These are phyloP conservation scores for Globicephala melas DNA, from an alignment of 2,113 vertebrate species.

Conservation along the genomic window DNA sequence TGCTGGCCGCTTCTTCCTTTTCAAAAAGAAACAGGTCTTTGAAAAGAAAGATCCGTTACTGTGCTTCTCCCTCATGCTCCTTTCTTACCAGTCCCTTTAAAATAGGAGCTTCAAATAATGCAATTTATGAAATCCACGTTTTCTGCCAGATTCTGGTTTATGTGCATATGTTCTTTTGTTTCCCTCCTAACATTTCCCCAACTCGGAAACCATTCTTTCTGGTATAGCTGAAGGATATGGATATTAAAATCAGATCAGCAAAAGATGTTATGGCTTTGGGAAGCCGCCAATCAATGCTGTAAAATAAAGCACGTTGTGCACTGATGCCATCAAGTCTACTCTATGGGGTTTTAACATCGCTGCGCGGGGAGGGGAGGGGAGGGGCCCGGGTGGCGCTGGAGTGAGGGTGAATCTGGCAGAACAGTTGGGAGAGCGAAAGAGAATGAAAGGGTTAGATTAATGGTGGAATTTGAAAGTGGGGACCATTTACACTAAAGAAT, in stretches of 20 bases:
- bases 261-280: background rate
- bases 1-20: background rate
- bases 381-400: no score
- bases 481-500: background rate
- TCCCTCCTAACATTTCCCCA: background rate
- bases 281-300: background rate
- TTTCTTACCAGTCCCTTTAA: background rate
- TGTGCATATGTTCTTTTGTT: constrained; percentile 54
- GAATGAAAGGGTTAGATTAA: constrained; percentile 5
- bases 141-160: constrained; percentile 49
- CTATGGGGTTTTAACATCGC: background rate
- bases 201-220: background rate
- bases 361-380: fast-evolving
- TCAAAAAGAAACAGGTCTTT: background rate
- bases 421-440: background rate
- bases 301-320: background rate
- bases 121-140: constrained; percentile 47
- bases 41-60: background rate
- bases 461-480: background rate
- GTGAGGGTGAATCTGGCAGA: background rate
- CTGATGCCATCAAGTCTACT: background rate
- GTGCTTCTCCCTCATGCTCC: background rate
- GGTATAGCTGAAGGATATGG: background rate
- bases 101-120: constrained; percentile 5
- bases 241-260: constrained; percentile 9